Percentiles rank a stretch among this genome's conserved stretches.
phyloP scores from a whole-genome alignment of 2,113 vertebrate genomes.

The Nansenia antarctica region DNA sequence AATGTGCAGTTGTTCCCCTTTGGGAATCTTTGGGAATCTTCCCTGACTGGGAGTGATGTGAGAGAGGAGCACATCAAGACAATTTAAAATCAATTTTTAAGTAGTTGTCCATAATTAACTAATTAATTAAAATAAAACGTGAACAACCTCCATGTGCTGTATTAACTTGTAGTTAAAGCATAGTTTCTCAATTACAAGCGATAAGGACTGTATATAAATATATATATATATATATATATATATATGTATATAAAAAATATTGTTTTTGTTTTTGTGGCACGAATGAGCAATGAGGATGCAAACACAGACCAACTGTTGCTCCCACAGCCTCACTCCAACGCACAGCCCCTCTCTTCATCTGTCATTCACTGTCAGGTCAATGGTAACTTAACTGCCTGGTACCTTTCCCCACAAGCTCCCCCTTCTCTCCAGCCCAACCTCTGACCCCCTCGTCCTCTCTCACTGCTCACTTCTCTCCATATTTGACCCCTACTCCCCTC shows the following conservation, averaged over 20 bases:
- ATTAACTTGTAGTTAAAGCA: no score
- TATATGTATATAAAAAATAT: not conserved
- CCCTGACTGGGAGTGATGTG: not conserved
- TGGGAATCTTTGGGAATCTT: no score
- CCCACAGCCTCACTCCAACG: conserved; percentile 24
- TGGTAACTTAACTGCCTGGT: conserved; percentile 4
- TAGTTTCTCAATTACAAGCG: not conserved
- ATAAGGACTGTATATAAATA: no score
- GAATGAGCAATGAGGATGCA: conserved; percentile 13
- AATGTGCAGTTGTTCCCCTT: no score
- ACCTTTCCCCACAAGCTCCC: not conserved
- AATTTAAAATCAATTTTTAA: not conserved
- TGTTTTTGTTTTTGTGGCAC: conserved; percentile 6
- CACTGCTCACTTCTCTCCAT: conserved; percentile 46
- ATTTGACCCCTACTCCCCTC: conserved; percentile 29
- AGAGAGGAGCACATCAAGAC: not conserved
- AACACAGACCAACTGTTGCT: conserved; percentile 10
- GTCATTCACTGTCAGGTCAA: conserved; percentile 39
- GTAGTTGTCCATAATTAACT: not conserved
- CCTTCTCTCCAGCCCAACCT: conserved; percentile 27
- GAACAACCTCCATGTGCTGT: no score
- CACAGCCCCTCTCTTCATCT: conserved; percentile 33
- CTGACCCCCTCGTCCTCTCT: conserved; percentile 20
- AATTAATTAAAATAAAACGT: no score
- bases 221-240: no score